Base-by-base conservation (phyloP, 2,113 vertebrate species). In the Pungitius pungitius region DNA sequence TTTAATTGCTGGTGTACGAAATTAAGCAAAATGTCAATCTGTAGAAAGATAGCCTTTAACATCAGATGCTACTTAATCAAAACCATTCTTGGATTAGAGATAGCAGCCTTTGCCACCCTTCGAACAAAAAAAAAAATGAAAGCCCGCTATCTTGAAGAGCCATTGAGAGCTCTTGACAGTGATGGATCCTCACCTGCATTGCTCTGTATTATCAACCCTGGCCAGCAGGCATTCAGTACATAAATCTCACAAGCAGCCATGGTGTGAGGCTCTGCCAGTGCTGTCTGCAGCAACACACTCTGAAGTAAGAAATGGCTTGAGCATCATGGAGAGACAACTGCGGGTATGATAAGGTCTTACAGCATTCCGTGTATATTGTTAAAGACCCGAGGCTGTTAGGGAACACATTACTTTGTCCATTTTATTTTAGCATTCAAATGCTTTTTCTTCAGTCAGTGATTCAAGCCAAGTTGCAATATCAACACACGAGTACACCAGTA, bases 131-230 rank as follows among this genome's bases (percentile, higher is more conserved):
- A 82, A 64, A 67, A 87, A 51, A 57, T 2, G 10, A 0, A 62
- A 60, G 78, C 55, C 90, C 69, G 57, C 73, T 90, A 90, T 88
- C 68, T 79, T 52, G 74, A 81, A 84, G 88, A 76, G 58, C 78
- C 60, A 81, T 82, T 83, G 78, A 87, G 61, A 78, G 70, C 76
- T 43, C 58, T 85, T 86, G 91, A 91, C 93, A 94, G 79, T 94
- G 92, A 94, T 93, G 90, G 93, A 93, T 94, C 81, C 70, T 90
- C 80, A 88, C 82, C 86, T 85, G 73, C 85, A 51, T 73, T 81
- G 55, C 84, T 87, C 78, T 89, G 85, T 87, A 91, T 94, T 94
- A 91, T 91, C 90, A 89, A 81, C 69, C 73, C 56, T 89, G 90
- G 90, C 89, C 80, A 89, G 76, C 84, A 81, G 87, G 84, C 80